Evolutionary conservation across 2,888 invertebrate species (phyloP).

Genomic region (Ennomos erosarius): DNA sequence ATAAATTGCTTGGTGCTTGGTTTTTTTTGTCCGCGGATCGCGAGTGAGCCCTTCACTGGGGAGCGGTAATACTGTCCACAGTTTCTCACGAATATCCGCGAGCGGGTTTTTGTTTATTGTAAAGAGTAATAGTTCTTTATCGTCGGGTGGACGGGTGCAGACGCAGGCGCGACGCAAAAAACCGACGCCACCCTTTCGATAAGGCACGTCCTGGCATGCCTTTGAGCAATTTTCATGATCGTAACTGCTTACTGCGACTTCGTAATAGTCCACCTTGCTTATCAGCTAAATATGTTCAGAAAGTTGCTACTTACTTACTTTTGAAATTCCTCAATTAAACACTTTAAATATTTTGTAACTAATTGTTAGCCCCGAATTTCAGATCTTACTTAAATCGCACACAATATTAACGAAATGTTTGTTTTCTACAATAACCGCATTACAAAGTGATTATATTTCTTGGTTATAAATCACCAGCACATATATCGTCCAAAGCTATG

Average conservation of each 20-base stretch:
- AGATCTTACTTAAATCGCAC: too few species aligned
- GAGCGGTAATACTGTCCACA: conserved; percentile 29
- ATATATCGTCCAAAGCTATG: too few species aligned
- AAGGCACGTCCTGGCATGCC: conserved; percentile 62
- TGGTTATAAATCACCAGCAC: too few species aligned
- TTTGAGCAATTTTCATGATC: conserved; percentile 51
- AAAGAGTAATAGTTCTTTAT: conserved; percentile 46
- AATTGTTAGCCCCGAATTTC: too few species aligned
- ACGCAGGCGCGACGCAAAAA: conserved; percentile 52
- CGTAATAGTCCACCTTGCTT: conserved; percentile 39
- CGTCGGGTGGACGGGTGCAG: conserved; percentile 39
- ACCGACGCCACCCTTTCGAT: conserved; percentile 57
- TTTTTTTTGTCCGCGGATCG: conserved; percentile 49
- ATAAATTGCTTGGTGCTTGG: conserved; percentile 43
- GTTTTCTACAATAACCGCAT: too few species aligned
- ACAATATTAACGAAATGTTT: too few species aligned
- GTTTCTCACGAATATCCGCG: conserved; percentile 65
- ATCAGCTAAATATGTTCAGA: background rate
- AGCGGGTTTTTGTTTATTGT: conserved; percentile 43
- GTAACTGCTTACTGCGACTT: conserved; percentile 12
- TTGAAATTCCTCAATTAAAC: background rate
- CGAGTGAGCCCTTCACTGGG: conserved; percentile 52
- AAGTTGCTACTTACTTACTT: background rate
- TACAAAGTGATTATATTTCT: too few species aligned
- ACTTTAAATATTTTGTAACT: too few species aligned